These are phyloP conservation scores for Hirtodrosophila duncani DNA, from an alignment of 2,888 invertebrate species.

Conservation along the genomic window DNA sequence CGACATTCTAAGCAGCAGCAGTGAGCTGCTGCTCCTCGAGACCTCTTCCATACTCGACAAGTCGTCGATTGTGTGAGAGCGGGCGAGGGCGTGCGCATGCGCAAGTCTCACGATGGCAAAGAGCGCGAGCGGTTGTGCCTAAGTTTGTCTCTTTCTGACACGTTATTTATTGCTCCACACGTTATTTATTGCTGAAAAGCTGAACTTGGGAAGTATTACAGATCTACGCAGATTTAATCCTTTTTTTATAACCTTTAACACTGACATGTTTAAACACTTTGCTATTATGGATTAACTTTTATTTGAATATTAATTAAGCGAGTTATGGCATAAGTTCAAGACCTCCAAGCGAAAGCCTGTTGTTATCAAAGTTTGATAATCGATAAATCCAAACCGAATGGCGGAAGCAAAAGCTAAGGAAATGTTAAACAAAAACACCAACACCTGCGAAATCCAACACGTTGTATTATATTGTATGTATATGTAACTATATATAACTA, in stretches of 20 bases:
- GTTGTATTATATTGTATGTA: slow-evolving; percentile 64
- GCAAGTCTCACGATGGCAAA: too few species aligned
- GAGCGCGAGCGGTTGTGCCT: too few species aligned
- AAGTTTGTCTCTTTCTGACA: slow-evolving; percentile 12
- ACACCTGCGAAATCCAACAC: slow-evolving; percentile 54
- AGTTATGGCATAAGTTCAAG: slow-evolving; percentile 41
- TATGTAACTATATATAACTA: slow-evolving; percentile 42
- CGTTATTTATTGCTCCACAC: slow-evolving; percentile 2
- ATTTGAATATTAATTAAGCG: slow-evolving; percentile 59
- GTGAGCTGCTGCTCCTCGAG: slow-evolving; percentile 74
- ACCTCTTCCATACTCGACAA: slow-evolving; percentile 78
- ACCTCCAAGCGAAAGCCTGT: slow-evolving; percentile 22
- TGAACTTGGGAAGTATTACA: slow-evolving; percentile 63
- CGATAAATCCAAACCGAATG: neutral
- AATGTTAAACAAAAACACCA: slow-evolving; percentile 33
- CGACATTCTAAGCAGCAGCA: slow-evolving; percentile 76
- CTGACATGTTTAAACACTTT: too few species aligned
- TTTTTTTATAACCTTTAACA: slow-evolving; percentile 49
- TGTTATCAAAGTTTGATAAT: slow-evolving; percentile 9
- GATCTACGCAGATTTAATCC: slow-evolving; percentile 24
- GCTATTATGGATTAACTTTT: too few species aligned
- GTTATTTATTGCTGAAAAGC: slow-evolving; percentile 41
- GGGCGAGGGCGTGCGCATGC: neutral
- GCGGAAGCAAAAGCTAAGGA: slow-evolving; percentile 2
- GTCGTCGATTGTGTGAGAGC: slow-evolving; percentile 73